These are phyloP conservation scores for Crypturellus undulatus DNA, from an alignment of 2,113 vertebrate species.

Conservation along the genomic window DNA sequence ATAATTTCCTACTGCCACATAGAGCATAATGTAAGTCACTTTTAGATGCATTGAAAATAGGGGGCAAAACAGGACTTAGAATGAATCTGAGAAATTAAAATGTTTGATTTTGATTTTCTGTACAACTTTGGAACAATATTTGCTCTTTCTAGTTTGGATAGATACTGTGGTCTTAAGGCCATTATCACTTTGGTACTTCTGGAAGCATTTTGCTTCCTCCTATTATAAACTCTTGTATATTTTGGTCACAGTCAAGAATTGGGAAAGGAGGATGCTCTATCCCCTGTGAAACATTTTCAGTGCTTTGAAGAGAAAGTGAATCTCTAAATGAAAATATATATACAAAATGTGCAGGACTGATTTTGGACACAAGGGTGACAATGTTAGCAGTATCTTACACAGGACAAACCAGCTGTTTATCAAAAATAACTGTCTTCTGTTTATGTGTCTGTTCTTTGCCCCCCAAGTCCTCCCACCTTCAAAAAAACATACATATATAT, in stretches of 20 bases:
- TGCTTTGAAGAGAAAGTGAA: neutral
- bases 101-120: neutral
- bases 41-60: neutral
- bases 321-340: neutral
- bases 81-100: neutral
- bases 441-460: neutral
- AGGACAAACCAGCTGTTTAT: neutral
- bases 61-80: neutral
- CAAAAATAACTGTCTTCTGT: neutral
- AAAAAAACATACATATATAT: neutral
- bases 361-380: neutral
- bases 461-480: neutral
- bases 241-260: conserved; percentile 7
- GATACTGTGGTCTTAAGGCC: neutral
- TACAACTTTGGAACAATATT: neutral
- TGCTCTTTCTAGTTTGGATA: neutral
- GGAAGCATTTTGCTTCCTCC: neutral
- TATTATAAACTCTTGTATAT: neutral
- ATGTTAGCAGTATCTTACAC: neutral
- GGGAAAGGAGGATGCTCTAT: neutral
- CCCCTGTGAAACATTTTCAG: neutral
- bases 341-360: neutral
- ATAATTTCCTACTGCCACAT: neutral
- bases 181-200: neutral
- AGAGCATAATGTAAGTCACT: neutral